Evolutionary conservation across 2,888 invertebrate genomes (phyloP), one percentile per base, ranked within the genome.

Genomic region (Cosmopolites sordidus): DNA sequence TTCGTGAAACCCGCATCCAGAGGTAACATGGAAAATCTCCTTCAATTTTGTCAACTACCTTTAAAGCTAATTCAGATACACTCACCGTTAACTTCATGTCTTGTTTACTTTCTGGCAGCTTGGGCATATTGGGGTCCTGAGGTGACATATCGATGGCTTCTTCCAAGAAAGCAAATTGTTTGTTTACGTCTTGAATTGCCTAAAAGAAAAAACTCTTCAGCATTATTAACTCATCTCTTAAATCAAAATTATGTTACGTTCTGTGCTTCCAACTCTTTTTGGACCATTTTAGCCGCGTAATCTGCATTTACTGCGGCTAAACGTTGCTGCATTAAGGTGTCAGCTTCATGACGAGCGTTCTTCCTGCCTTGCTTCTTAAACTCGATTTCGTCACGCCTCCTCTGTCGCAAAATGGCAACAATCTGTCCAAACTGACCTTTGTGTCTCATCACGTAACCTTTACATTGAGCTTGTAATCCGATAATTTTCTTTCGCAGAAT

Each of bases 381-480:
- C 40, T 78, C 76, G 16, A 74, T 74, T 64, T 87, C 83, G 63
- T 86, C 83, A 38, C 79, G 75, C 16, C 77, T 76, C 60, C 84
- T 76, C 41, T 68, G 63, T 41, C 60, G 60, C 77, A 73, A 54
- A 69, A 69, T 67, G n/a, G 61, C 45, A 49, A 62, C 67, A 38
- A 74, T 71, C 51, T 70, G 57, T 75, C 76, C 78, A 43, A 84
- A 74, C 17, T 81, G 77, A 3, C 83, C 79, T 65, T 83, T 79
- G 66, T 83, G 79, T 48, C 83, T 79, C 0, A 85, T 77, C 58
- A 92, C 74, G 69, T 83, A 86, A 1, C 93, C 94, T 60, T 87
- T 84, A 65, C 86, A 86, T 40, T 78, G 69, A 1, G 89, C 85
- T 79, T 94, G 93, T 30, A 95, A 72, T 38, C 82, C 80, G 18